Percentiles rank a stretch among this genome's conserved stretches.
Evolutionary conservation across 2,888 invertebrate species (phyloP).

Genomic region (Drosophila testacea): DNA sequence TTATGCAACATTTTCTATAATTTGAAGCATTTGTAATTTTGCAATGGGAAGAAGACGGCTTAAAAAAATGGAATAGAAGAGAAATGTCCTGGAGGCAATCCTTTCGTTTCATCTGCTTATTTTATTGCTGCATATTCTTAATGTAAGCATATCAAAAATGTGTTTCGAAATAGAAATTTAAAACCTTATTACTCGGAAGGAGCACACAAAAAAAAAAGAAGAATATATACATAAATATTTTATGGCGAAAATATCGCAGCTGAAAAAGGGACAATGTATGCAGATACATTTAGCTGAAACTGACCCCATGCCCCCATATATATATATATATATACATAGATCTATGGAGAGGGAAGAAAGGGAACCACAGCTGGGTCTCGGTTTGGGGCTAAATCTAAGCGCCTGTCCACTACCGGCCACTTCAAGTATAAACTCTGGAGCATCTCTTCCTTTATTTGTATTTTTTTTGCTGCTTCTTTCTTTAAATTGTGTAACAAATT

Average conservation of each 20-base stretch:
- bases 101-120: constrained; percentile 31
- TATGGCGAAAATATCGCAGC: constrained; percentile 77
- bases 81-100: constrained; percentile 17
- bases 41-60: neutral
- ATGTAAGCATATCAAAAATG: constrained; percentile 71
- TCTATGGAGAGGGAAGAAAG: neutral
- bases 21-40: neutral
- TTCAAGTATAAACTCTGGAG: constrained; percentile 45
- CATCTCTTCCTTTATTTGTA: constrained; percentile 14
- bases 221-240: constrained; percentile 70
- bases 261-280: constrained; percentile 78
- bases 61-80: constrained; percentile 3
- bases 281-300: constrained; percentile 58
- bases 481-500: constrained; percentile 81
- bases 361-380: constrained; percentile 31
- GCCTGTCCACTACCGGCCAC: constrained; percentile 39
- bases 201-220: constrained; percentile 44
- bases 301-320: constrained; percentile 59
- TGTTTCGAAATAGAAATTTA: constrained; percentile 77
- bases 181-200: constrained; percentile 71
- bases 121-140: constrained; percentile 72
- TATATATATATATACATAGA: no score
- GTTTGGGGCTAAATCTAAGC: constrained; percentile 66
- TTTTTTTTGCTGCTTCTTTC: constrained; percentile 38
- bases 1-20: no score